Conservation (phyloP, 2,888 invertebrate species). For the Andrena dorsata region DNA sequence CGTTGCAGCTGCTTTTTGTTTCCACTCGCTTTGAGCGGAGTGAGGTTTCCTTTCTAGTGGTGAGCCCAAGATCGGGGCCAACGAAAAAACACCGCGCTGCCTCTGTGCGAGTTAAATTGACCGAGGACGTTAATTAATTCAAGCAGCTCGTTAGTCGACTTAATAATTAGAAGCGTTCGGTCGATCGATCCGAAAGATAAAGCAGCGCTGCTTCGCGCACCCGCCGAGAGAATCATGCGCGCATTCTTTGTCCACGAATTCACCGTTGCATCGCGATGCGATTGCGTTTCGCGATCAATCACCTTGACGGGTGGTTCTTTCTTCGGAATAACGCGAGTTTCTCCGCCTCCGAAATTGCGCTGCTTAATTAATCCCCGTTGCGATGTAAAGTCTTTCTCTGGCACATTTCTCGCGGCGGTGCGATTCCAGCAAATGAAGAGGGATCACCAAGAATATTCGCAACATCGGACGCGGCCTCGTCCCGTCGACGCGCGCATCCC, state of each 20-base stretch:
- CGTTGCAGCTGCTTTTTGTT: conserved; percentile 1
- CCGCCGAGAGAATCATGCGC: background rate
- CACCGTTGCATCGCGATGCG: conserved; percentile 23
- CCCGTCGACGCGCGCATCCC: background rate
- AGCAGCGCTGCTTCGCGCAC: conserved; percentile 39
- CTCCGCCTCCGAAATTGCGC: background rate
- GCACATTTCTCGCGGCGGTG: background rate
- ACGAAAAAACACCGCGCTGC: background rate
- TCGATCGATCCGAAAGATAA: conserved; percentile 59
- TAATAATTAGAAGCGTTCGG: conserved; percentile 62
- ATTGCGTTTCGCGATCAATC: conserved; percentile 61
- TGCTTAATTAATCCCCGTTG: background rate
- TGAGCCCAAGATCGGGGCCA: conserved; percentile 3
- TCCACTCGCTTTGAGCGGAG: background rate
- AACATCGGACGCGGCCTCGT: no score
- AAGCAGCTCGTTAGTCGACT: conserved; percentile 48
- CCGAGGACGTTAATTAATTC: conserved; percentile 57
- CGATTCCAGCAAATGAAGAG: no score
- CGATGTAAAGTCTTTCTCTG: conserved; percentile 11
- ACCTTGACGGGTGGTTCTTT: conserved; percentile 47
- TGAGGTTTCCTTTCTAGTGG: background rate
- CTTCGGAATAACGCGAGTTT: conserved; percentile 49
- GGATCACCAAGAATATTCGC: no score
- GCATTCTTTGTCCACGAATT: conserved; percentile 19
- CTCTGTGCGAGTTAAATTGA: conserved; percentile 45